Evolutionary conservation across 2,888 invertebrate genomes (phyloP), one percentile per base, ranked within the genome.

Genomic region (Brachypterus glaber): DNA sequence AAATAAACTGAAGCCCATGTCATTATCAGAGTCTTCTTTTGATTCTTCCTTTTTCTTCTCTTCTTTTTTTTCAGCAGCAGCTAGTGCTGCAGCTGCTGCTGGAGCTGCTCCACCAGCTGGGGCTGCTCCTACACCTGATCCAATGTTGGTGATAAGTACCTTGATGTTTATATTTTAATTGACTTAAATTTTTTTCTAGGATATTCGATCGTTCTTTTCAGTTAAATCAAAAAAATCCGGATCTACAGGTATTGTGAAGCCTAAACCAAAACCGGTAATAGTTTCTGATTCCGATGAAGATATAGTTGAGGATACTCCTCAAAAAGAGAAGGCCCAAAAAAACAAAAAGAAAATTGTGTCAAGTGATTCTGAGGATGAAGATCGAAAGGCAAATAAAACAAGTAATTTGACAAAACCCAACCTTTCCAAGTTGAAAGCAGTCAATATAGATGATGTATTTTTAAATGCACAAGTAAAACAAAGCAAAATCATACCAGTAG

Each of bases 101-200:
- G 77, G 76, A 29, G 76, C 74, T 21, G 72, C 79, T 47, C 74
- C 82, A 41, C 73, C 82, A 44, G 86, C 79, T 9, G 88, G 82
- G 17, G 85, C 89, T 50, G 85, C 77, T 42, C 91, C 93, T 41
- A 84, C 91, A 47, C 91, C 89, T 33, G 90, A 85, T 13, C 93
- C 90, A 58, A 96, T 83, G 69, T 86, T 92, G 47, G 90, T 87
- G 66, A 96, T 88, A 59, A 96, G 72, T 45, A 91, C 89, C 59
- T 89, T 90, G 38, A 97, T 82, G 64, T 92, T 92, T 48, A 96
- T 72, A 47, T 91, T 91, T 67, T 96, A 93, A 50, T 98, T 71
- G 25, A 96, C 91, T 69, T 96, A n/a, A 8, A 27, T 27, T 9
- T 39, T 45, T 40, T 67, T 64, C 26, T 50, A 80, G 78, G 80